Percentiles rank a stretch among this genome's conserved stretches.
Conservation (phyloP, 2,888 invertebrate genomes). For the Adela reaumurella region DNA sequence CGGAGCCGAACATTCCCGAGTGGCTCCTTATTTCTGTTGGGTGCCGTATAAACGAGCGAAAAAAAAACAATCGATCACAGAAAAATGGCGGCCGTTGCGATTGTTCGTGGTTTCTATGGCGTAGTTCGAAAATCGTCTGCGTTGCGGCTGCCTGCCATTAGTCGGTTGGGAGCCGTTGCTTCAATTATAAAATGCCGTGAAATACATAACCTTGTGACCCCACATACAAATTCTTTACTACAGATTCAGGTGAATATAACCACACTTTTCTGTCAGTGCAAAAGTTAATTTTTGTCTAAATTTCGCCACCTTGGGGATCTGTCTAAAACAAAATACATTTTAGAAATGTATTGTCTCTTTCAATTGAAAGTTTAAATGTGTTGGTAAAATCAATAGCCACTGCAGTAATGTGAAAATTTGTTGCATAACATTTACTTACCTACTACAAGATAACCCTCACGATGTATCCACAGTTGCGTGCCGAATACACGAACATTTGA, state of each 20-base stretch:
- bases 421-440: no score
- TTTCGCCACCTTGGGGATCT: neutral
- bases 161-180: constrained; percentile 39
- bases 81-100: constrained; percentile 49
- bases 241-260: constrained; percentile 12
- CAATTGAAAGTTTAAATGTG: no score
- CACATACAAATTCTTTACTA: constrained; percentile 9
- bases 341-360: no score
- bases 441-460: no score
- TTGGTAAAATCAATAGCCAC: no score
- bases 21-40: neutral
- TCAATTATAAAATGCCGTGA: constrained; percentile 36
- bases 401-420: no score
- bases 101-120: constrained; percentile 42
- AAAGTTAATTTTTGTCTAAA: no score
- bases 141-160: constrained; percentile 36
- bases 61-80: constrained; percentile 1
- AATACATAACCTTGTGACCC: constrained; percentile 21
- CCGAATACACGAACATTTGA: no score
- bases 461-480: no score
- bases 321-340: constrained; percentile 18
- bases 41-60: neutral
- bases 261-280: neutral
- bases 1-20: no score
- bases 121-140: constrained; percentile 40